Percentiles rank a stretch among this genome's conserved stretches.
phyloP scores from a whole-genome alignment of 2,797 vertebrate species.

The Silurus lanzhouensis region DNA sequence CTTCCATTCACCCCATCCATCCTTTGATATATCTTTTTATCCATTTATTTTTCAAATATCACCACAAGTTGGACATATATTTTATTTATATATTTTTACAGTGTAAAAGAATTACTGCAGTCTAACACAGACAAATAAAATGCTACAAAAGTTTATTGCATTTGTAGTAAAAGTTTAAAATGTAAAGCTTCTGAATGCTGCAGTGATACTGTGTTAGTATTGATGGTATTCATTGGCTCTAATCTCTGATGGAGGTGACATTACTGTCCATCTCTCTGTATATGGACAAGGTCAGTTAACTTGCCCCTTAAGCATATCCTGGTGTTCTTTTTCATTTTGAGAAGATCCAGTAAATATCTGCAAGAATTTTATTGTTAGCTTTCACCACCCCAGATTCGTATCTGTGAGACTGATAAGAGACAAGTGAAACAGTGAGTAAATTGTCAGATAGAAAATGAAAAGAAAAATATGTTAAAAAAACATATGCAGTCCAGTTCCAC shows the following conservation, averaged over 20 bases:
- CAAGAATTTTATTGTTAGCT: not conserved
- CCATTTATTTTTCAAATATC: not conserved
- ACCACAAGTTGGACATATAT: not conserved
- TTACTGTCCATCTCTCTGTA: not conserved
- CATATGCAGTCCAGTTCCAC: not conserved
- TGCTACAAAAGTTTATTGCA: not conserved
- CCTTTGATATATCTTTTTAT: no score
- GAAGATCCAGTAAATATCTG: not conserved
- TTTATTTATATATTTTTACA: not conserved
- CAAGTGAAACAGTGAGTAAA: not conserved
- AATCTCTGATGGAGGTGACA: not conserved
- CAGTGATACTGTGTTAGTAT: not conserved
- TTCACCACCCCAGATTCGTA: not conserved
- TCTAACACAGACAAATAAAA: not conserved
- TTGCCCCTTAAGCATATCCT: not conserved
- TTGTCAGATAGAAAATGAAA: not conserved
- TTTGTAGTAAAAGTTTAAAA: not conserved
- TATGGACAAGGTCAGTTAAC: not conserved
- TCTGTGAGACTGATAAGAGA: not conserved
- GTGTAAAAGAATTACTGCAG: not conserved
- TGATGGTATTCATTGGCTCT: not conserved
- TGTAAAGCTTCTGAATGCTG: not conserved
- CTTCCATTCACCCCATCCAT: not conserved
- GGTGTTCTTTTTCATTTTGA: not conserved
- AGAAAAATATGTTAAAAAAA: not conserved